These are phyloP conservation scores for Epirrhoe tristata DNA, from an alignment of 2,888 invertebrate species.

Conservation along the genomic window DNA sequence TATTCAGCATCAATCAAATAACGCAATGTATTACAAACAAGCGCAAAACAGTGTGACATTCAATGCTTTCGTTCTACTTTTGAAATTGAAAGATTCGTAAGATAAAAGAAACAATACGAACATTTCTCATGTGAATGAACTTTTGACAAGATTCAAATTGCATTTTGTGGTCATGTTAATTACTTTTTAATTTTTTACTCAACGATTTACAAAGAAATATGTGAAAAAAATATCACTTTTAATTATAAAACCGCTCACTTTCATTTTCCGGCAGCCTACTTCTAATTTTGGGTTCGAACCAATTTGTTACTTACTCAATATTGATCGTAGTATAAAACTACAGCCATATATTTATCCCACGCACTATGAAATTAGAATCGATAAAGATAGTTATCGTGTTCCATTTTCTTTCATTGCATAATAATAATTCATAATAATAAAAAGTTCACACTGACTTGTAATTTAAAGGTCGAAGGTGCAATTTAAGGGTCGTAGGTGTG, in stretches of 20 bases:
- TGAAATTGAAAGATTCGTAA: slow-evolving; percentile 58
- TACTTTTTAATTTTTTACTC: slow-evolving; percentile 6
- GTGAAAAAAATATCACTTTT: background rate
- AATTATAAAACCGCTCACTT: background rate
- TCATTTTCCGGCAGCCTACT: background rate
- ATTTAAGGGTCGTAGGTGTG: background rate
- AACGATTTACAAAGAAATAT: background rate
- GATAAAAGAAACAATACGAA: slow-evolving; percentile 52
- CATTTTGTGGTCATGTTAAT: slow-evolving; percentile 9
- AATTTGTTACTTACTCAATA: slow-evolving; percentile 15
- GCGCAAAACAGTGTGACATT: slow-evolving; percentile 57
- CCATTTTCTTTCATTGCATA: slow-evolving; percentile 7
- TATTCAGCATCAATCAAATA: slow-evolving; percentile 14
- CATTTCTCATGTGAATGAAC: slow-evolving; percentile 52
- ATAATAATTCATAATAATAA: slow-evolving; percentile 1
- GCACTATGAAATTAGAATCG: slow-evolving; percentile 17
- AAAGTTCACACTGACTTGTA: background rate
- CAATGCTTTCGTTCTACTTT: slow-evolving; percentile 60
- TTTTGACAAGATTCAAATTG: slow-evolving; percentile 11
- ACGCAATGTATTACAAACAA: slow-evolving; percentile 15
- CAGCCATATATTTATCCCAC: slow-evolving; percentile 28
- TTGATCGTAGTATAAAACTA: slow-evolving; percentile 16
- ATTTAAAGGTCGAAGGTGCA: slow-evolving; percentile 3
- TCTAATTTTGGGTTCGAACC: slow-evolving; percentile 8
- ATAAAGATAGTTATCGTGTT: slow-evolving; percentile 20